Conservation (phyloP, 2,113 vertebrate genomes). For the Canis aureus region DNA sequence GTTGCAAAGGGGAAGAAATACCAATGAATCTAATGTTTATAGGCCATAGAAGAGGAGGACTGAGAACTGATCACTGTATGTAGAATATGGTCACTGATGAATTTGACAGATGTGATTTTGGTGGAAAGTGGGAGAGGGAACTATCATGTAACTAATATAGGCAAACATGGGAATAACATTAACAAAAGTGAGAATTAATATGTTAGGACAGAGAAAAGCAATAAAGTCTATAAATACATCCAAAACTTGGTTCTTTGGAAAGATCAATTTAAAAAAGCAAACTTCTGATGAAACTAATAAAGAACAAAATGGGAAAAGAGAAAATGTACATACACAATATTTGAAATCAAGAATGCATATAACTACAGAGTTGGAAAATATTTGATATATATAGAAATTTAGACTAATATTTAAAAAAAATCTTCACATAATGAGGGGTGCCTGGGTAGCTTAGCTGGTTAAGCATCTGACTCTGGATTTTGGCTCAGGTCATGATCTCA, state of each 20-base stretch:
- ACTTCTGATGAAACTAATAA: not conserved
- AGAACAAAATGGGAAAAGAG: not conserved
- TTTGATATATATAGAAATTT: not conserved
- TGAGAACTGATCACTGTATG: not conserved
- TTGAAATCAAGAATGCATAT: not conserved
- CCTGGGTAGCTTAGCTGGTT: not conserved
- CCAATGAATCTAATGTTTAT: not conserved
- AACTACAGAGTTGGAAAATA: not conserved
- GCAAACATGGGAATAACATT: too few species aligned
- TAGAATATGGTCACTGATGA: not conserved
- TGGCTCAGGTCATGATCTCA: not conserved
- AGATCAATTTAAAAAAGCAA: not conserved
- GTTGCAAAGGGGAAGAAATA: not conserved
- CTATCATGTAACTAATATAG: too few species aligned
- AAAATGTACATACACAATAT: not conserved
- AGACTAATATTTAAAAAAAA: not conserved
- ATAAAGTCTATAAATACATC: not conserved
- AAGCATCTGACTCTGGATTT: not conserved
- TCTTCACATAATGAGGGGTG: not conserved
- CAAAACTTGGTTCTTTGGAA: not conserved
- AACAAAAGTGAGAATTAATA: not conserved
- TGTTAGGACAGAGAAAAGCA: not conserved
- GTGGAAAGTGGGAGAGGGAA: not conserved
- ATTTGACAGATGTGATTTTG: not conserved
- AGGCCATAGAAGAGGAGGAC: not conserved